Conservation (phyloP, 2,888 invertebrate species). For the Osedax frankpressi region DNA sequence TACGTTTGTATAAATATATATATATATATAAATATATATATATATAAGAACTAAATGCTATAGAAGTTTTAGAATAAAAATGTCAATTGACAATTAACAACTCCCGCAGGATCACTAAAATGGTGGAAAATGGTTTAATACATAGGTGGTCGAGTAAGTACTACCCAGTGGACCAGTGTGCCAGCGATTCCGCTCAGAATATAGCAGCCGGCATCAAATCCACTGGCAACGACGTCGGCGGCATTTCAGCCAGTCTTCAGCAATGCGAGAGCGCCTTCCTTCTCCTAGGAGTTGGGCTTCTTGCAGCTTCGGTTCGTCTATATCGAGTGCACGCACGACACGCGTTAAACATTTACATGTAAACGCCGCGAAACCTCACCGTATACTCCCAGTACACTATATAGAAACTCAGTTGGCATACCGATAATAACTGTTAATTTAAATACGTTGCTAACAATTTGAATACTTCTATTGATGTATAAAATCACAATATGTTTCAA, state of each 20-base stretch:
- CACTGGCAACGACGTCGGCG: conserved; percentile 3
- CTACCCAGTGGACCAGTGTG: conserved; percentile 21
- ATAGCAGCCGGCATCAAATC: conserved; percentile 14
- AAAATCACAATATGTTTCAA: too few relatives aligned
- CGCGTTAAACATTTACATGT: too few relatives aligned
- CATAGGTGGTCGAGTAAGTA: conserved; percentile 17
- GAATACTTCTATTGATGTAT: too few relatives aligned
- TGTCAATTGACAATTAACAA: not conserved
- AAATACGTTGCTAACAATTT: too few relatives aligned
- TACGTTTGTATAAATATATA: not conserved
- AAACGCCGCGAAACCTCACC: too few relatives aligned
- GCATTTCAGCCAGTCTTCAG: not conserved
- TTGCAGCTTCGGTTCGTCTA: not conserved
- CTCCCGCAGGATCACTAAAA: conserved; percentile 17
- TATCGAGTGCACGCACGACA: too few relatives aligned
- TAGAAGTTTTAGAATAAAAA: not conserved
- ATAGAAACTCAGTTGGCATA: too few relatives aligned
- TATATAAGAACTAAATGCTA: not conserved
- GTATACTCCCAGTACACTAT: too few relatives aligned
- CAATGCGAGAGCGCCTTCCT: conserved; percentile 3
- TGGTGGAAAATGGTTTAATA: conserved; percentile 23
- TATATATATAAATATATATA: not conserved
- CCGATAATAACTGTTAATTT: too few relatives aligned
- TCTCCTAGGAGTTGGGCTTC: not conserved
- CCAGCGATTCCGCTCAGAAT: too few relatives aligned